phyloP scores from a whole-genome alignment of 1,140 invertebrate species.

The Drosophila obscura region DNA sequence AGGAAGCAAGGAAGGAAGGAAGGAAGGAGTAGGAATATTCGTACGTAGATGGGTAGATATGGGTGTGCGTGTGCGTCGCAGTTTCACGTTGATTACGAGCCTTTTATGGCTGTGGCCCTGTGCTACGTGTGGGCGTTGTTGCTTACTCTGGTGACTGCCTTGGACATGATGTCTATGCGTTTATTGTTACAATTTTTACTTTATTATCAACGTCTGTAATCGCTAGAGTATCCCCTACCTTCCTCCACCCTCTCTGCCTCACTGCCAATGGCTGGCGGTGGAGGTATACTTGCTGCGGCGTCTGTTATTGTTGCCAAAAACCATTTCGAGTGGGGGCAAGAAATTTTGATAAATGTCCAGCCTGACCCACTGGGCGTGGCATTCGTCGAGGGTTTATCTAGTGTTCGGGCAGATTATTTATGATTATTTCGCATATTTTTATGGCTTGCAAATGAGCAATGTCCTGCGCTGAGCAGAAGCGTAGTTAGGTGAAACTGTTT shows the following conservation, averaged over 20 bases:
- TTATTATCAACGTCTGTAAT: constrained; percentile 66
- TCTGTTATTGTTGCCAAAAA: constrained; percentile 47
- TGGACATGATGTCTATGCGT: constrained; percentile 60
- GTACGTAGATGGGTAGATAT: constrained; percentile 3
- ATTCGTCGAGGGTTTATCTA: constrained; percentile 53
- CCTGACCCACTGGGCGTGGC: constrained; percentile 67
- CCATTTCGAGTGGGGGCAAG: constrained; percentile 20
- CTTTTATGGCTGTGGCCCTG: constrained; percentile 71
- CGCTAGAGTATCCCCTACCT: constrained; percentile 16
- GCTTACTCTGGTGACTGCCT: constrained; percentile 28
- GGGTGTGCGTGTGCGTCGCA: constrained; percentile 54
- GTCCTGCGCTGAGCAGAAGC: constrained; percentile 14
- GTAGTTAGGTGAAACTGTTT: neutral
- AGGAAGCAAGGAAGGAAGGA: neutral
- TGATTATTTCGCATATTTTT: constrained; percentile 53
- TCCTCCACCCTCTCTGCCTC: neutral
- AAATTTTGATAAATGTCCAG: constrained; percentile 58
- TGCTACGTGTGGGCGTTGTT: constrained; percentile 74
- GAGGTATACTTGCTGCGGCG: constrained; percentile 38
- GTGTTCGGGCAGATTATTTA: constrained; percentile 67
- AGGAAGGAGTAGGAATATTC: neutral
- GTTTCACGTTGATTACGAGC: constrained; percentile 80
- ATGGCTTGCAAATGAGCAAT: constrained; percentile 49
- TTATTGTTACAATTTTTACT: constrained; percentile 72
- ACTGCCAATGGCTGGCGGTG: neutral